These are phyloP conservation scores for Phymatocera aterrima DNA, from an alignment of 2,888 invertebrate genomes.

Conservation along the genomic window DNA sequence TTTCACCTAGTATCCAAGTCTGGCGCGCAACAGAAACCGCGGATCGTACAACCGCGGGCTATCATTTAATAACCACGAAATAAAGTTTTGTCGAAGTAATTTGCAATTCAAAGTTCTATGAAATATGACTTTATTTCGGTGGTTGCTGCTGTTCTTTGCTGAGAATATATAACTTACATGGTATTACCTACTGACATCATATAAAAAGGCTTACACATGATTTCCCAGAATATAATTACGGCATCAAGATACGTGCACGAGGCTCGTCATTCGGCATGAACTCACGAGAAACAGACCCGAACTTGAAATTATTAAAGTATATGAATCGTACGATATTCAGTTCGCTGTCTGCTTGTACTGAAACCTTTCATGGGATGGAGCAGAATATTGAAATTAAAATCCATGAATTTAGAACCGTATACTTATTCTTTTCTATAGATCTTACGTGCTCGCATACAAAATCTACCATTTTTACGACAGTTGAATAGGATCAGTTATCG, in stretches of 20 bases:
- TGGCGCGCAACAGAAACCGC: neutral
- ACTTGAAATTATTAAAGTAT: neutral
- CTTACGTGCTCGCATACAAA: no score
- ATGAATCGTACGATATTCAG: neutral
- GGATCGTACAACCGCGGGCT: neutral
- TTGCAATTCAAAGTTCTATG: neutral
- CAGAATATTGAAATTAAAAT: no score
- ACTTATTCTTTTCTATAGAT: no score
- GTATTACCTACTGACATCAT: neutral
- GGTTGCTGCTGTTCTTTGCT: neutral
- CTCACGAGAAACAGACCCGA: no score
- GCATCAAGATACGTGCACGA: no score
- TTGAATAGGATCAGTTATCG: slow-evolving; percentile 35
- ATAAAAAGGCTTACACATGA: no score
- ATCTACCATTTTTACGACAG: no score
- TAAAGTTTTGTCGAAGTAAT: neutral
- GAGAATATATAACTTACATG: neutral
- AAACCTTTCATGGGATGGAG: neutral
- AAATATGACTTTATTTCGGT: neutral
- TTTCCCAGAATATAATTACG: no score
- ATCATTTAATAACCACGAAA: neutral
- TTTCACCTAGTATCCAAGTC: neutral
- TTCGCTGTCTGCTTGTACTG: neutral
- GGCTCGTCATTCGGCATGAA: no score
- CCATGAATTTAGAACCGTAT: no score